These are phyloP conservation scores for Microctenopoma stevenorrisi DNA, from an alignment of 2,797 vertebrate genomes.

Conservation along the genomic window DNA sequence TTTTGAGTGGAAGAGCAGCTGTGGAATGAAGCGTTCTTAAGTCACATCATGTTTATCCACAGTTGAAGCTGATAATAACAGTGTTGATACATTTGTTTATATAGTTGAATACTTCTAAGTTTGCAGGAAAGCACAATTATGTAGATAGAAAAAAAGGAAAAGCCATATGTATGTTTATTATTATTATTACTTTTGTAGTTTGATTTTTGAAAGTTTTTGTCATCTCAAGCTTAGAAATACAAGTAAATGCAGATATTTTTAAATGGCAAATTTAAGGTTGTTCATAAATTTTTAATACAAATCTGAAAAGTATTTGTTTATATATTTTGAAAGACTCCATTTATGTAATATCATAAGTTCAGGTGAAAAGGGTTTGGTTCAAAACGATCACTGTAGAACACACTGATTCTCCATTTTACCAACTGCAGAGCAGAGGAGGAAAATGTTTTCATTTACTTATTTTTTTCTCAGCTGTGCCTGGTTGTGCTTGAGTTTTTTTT, in stretches of 20 bases:
- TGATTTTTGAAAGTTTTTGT: not conserved
- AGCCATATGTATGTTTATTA: not conserved
- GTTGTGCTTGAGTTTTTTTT: slow-evolving; percentile 12
- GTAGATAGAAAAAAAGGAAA: not conserved
- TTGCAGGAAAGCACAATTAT: not conserved
- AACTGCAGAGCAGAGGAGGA: not conserved
- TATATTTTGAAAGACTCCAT: slow-evolving; percentile 46
- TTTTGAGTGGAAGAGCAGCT: slow-evolving; percentile 14
- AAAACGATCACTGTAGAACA: not conserved
- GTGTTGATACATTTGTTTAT: not conserved
- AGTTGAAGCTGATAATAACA: not conserved
- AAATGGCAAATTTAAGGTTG: not conserved
- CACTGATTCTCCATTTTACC: slow-evolving; percentile 12
- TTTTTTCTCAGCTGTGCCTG: not conserved
- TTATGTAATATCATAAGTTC: slow-evolving; percentile 14
- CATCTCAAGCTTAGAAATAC: not conserved
- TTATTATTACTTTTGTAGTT: not conserved
- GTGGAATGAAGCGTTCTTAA: not conserved
- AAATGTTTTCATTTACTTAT: not conserved
- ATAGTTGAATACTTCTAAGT: not conserved
- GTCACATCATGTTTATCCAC: slow-evolving; percentile 6
- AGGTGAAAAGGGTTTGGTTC: not conserved
- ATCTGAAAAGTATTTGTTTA: slow-evolving; percentile 7
- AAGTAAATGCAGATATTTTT: not conserved
- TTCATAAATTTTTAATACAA: not conserved